Base-by-base conservation (phyloP, 1,140 invertebrate species). In the Drosophila bocqueti region DNA sequence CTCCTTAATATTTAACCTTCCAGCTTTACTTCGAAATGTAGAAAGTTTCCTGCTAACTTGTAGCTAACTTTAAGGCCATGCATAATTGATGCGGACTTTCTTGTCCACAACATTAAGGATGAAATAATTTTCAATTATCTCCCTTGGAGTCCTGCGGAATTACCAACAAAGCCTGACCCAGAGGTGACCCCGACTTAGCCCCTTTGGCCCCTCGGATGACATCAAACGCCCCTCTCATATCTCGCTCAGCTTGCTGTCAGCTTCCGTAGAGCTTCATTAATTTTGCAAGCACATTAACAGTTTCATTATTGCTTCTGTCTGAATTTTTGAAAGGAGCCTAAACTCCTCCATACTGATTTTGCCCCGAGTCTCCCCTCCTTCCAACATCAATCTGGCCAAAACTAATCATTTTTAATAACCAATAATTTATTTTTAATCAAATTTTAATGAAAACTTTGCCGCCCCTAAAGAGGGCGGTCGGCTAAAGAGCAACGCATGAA, bases 331-430 rank as follows among this genome's bases (percentile, higher is more conserved):
- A 36, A 24, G 49, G 46, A 13, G 26, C 46, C 0, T 8, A 55
- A 61, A 62, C 42, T 72, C 3, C 3, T 21, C 16, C 31, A 42
- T 26, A n/a, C 15, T 1, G n/a, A 16, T n/a, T 40, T 43, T n/a
- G 21, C 67, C 18, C 49, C 16, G n/a, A 45, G 9, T 7, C 46
- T 52, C 4, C 50, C 6, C 49, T 8, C 0, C 34, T 15, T 46
- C 36, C 55, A 66, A 31, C 75, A 49, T 66, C 78, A 61, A 43
- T 77, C 81, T 52, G 76, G 80, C 57, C 66, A 57, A 89, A 89
- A 89, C 85, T 90, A 90, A 90, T 89, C 85, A 91, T 89, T 89
- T 90, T 89, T 91, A 89, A 89, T 89, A 89, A 89, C 85, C 81
- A 89, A 89, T 89, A 89, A 89, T 89, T 90, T 89, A 90, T 81